Evolutionary conservation across 2,888 invertebrate species (phyloP).

Genomic region (Drosophila austrosaltans): DNA sequence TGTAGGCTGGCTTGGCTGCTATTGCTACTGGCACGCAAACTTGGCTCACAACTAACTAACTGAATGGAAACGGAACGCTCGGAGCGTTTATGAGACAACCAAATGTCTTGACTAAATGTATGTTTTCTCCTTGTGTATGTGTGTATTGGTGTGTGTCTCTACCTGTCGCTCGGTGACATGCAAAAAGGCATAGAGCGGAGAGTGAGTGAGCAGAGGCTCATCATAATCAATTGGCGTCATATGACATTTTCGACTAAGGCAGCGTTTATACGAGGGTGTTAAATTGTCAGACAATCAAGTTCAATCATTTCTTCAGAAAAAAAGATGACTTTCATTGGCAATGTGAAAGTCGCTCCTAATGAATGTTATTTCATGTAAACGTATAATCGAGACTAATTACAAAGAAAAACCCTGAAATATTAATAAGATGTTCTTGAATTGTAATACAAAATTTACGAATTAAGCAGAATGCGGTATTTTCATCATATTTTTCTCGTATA

Average conservation of each 20-base stretch:
- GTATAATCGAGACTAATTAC: too few relatives aligned
- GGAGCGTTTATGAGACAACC: slow-evolving; percentile 74
- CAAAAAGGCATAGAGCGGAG: slow-evolving; percentile 64
- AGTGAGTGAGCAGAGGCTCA: slow-evolving; percentile 42
- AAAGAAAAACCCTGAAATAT: too few relatives aligned
- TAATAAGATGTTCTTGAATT: too few relatives aligned
- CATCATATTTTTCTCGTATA: slow-evolving; percentile 26
- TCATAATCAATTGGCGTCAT: slow-evolving; percentile 79
- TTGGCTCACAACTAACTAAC: slow-evolving; percentile 50
- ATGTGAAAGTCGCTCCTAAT: too few relatives aligned
- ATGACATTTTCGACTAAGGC: slow-evolving; percentile 74
- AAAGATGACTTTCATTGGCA: too few relatives aligned
- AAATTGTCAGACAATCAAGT: background rate
- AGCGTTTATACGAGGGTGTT: slow-evolving; percentile 21
- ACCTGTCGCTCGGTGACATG: slow-evolving; percentile 74
- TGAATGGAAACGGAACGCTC: slow-evolving; percentile 53
- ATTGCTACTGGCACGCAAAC: slow-evolving; percentile 61
- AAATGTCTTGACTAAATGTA: slow-evolving; percentile 56
- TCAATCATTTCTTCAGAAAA: background rate
- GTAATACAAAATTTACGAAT: slow-evolving; percentile 9
- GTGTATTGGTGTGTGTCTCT: slow-evolving; percentile 42
- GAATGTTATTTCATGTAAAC: too few relatives aligned
- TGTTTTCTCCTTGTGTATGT: background rate
- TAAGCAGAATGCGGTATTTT: slow-evolving; percentile 6
- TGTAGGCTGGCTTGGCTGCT: slow-evolving; percentile 41